Evolutionary conservation across 2,888 invertebrate genomes (phyloP), one percentile per base, ranked within the genome.

Genomic region (Macrophya annulata): DNA sequence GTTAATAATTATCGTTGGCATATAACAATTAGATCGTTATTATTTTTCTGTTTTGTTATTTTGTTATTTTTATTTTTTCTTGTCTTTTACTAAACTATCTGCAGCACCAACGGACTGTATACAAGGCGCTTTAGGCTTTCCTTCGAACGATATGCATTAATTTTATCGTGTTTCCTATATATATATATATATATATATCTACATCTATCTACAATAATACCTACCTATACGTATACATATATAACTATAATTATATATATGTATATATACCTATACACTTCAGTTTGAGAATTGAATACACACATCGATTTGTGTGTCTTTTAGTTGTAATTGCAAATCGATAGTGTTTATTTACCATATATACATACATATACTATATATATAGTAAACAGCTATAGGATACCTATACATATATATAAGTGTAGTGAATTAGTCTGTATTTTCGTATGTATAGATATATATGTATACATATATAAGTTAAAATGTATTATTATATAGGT

Each of bases 311-410:
- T 55, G 55, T 55, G 55, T 55, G 55, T 55, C 55, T 55, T 55
- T 55, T 55, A 55, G 55, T 55, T 55, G 72, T 72, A 72, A 72
- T 72, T 72, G 72, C 43, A 45, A 72, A 72, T 72, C 72, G 72
- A 72, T 72, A 72, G 43, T 43, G 21, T 21, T n/a, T 21, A 40
- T 43, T 21, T 43, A 43, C 17, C 43, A 10, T 12, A 10, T 68
- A 12, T 55, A n/a, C 17, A 55, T 65, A 31, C 31, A 1, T 65
- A 25, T 65, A 31, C n/a, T 65, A 65, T 65, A 31, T 65, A 65
- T 15, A 68, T 15, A 5, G 31, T 68, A 25, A 6, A 31, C 3
- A 31, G 31, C 31, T 31, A 31, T 31, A 31, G 31, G 31, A 31
- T 31, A 31, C 3, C 31, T 31, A 31, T 31, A 31, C 31, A 31